Evolutionary conservation across 2,113 vertebrate species (phyloP), one percentile per base, ranked within the genome.

Genomic region (Xerus inauris): DNA sequence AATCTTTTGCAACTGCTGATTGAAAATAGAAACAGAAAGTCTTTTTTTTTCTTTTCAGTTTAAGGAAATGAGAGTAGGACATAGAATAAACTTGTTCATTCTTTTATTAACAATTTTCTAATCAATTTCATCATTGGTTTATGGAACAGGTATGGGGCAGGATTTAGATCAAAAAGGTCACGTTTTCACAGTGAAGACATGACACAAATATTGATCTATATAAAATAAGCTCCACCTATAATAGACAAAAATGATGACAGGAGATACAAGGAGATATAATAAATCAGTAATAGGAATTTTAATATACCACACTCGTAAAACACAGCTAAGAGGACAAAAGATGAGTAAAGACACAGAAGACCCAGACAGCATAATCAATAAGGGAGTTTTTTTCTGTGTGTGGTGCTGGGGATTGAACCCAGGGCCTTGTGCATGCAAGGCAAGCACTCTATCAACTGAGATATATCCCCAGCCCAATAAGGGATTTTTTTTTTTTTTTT

Each of bases 1-100:
- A 73, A 83, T 98, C 96, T 94, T 93, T 97, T 87, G 96, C 67
- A 82, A 51, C 96, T 98, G 71, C 49, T 87, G 64, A 94, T 71
- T 82, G 51, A 93, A 92, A 95, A 95, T 40, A 90, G 87, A 96
- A 96, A 91, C 17, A 95, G 32, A 71, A 80, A 54, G 51, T 17
- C 13, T 77, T 35, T 45, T 79, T 76, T 75, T 57, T 97, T 96
- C 98, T 95, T 80, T 57, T 98, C 57, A 62, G 59, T 98, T 88
- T 97, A 77, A 97, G 91, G 38, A 94, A 92, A 85, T 40, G 5
- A 92, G 13, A 73, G 26, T 73, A 97, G 67, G 5, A 40, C 45
- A 35, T 59, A 59, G 5, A 49, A 49, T 11, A 81, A 84, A 59
- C 57, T 82, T 67, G 24, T 73, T 51, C 16, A 51, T 51, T 14